Base-by-base conservation (phyloP, 2,113 vertebrate species). In the Gadus macrocephalus region DNA sequence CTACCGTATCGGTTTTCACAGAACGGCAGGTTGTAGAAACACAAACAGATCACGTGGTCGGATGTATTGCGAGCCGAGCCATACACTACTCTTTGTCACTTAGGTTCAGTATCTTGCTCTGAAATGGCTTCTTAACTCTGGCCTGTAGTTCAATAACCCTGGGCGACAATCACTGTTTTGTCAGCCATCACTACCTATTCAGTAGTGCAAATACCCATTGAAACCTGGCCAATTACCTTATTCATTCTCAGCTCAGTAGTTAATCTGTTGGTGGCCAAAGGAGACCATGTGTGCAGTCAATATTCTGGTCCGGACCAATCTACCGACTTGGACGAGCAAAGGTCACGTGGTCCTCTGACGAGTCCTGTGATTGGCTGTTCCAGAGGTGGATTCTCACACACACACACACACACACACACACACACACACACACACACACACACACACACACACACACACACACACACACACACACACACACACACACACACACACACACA, bases 361-460 rank as follows among this genome's bases (percentile, higher is more conserved):
- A 22, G 61, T 1, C 61, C 19, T 25, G 61, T 14, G 25, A 62
- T 15, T 62, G 20, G 25, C 20, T 27, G 25, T 62, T 11, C 42
- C 61, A 62, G 61, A 4, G 20, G 42, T 49, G 11, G 11, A 49
- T 22, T 27, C 61, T 11, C 2, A 77, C 71, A 59, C 67, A 70
- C 4, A 66, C 82, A 70, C n/a, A 66, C 82, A 80, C 83, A 86
- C 75, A 70, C n/a, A 66, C 82, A 80, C 83, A 86, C 75, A 70
- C n/a, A 66, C 82, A 80, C 83, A 86, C 75, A 70, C n/a, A 66
- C 82, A 80, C 83, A 86, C 75, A 70, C n/a, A 66, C 82, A 80
- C 83, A 86, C 75, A 70, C n/a, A 66, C 82, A 80, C 83, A 86
- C 75, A 70, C n/a, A 66, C 82, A 80, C 83, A 86, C 75, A 70